Evolutionary conservation across 2,888 invertebrate species (phyloP).

Genomic region (Colletes collaris): DNA sequence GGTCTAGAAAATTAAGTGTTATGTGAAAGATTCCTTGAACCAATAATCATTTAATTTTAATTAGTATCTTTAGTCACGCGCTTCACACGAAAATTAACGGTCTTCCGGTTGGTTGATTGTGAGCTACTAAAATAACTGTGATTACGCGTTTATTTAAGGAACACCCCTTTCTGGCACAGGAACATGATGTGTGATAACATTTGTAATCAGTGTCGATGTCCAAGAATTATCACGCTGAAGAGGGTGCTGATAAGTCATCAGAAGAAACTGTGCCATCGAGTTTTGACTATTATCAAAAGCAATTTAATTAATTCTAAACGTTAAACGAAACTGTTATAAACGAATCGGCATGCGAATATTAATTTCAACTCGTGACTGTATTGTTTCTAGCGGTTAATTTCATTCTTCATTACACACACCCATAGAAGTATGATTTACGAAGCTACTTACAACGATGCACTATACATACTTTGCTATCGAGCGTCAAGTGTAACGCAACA

Average conservation of each 20-base stretch:
- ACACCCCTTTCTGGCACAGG: background rate
- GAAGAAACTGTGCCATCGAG: too few species aligned
- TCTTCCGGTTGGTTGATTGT: constrained; percentile 24
- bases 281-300: too few species aligned
- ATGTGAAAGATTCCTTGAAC: constrained; percentile 1
- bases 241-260: background rate
- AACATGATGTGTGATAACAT: background rate
- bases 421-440: constrained; percentile 8
- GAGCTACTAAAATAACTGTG: constrained; percentile 9
- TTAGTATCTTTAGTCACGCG: constrained; percentile 24
- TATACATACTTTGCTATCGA: constrained; percentile 26
- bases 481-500: constrained; percentile 35
- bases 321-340: background rate
- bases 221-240: background rate
- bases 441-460: constrained; percentile 25
- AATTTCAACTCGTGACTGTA: background rate
- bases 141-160: constrained; percentile 15
- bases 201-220: background rate
- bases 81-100: constrained; percentile 25
- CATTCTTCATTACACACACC: constrained; percentile 1
- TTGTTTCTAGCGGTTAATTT: background rate
- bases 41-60: constrained; percentile 42
- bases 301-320: too few species aligned
- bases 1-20: background rate
- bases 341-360: too few species aligned